phyloP scores from a whole-genome alignment of 2,113 vertebrate species.

The Arothron firmamentum region DNA sequence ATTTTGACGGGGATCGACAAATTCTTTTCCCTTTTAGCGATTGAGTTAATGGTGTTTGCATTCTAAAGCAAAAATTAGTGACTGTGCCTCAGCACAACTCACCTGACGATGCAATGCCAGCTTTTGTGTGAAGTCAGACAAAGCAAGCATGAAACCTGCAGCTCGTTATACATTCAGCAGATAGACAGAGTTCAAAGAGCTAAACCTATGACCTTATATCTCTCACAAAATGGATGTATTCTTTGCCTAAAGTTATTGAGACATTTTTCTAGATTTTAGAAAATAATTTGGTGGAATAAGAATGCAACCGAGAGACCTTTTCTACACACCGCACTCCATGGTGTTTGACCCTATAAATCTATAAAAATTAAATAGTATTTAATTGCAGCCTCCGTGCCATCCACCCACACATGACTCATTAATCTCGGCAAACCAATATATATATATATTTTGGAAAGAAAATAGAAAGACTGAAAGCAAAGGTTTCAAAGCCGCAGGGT shows the following conservation, averaged over 20 bases:
- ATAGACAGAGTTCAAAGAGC: neutral
- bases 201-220: no score
- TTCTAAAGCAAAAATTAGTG: neutral
- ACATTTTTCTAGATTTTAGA: no score
- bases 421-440: slow-evolving; percentile 33
- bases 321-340: no score
- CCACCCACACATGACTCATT: slow-evolving; percentile 47
- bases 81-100: neutral
- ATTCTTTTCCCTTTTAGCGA: neutral
- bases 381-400: slow-evolving; percentile 40
- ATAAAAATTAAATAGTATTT: no score
- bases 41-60: neutral
- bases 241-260: no score
- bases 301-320: no score
- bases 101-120: no score
- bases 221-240: no score
- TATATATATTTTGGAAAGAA: slow-evolving; percentile 65
- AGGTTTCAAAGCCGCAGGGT: slow-evolving; percentile 53
- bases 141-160: neutral
- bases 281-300: no score
- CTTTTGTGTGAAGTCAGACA: neutral
- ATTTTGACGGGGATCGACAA: neutral
- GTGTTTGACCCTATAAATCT: no score
- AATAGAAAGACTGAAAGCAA: slow-evolving; percentile 59
- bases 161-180: neutral